Percentiles rank a stretch among this genome's conserved stretches.
phyloP scores from a whole-genome alignment of 1,140 invertebrate genomes.

The Drosophila rufa region DNA sequence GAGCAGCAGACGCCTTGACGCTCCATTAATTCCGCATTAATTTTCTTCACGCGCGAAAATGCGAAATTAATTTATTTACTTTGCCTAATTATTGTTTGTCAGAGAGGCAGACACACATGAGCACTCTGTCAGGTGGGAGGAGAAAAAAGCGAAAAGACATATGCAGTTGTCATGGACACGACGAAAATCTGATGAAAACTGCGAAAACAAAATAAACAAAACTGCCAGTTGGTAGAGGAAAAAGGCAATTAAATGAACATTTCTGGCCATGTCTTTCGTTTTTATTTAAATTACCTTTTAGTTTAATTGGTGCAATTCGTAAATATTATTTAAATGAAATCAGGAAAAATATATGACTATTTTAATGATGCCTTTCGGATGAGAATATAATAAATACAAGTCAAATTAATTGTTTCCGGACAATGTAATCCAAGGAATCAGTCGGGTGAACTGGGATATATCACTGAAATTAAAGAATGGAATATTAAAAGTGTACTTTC shows the following conservation, averaged over 20 bases:
- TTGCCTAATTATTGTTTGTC: constrained; percentile 57
- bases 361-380: background rate
- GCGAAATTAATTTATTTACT: constrained; percentile 80
- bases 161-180: constrained; percentile 59
- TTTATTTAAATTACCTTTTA: constrained; percentile 7
- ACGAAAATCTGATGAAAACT: constrained; percentile 3
- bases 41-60: constrained; percentile 78
- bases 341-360: background rate
- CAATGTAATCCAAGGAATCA: background rate
- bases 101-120: constrained; percentile 1
- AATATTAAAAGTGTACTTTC: background rate
- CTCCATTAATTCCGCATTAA: constrained; percentile 83
- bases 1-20: constrained; percentile 64
- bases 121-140: constrained; percentile 5
- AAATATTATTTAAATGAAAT: background rate
- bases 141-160: constrained; percentile 28
- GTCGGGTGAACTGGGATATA: background rate
- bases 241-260: constrained; percentile 37
- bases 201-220: constrained; percentile 54
- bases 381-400: background rate
- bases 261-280: constrained; percentile 19
- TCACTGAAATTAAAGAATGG: background rate
- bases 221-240: constrained; percentile 40
- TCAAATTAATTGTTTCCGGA: background rate
- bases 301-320: background rate